Conservation (phyloP, 2,113 vertebrate genomes). For the Paracanthobrama guichenoti region DNA sequence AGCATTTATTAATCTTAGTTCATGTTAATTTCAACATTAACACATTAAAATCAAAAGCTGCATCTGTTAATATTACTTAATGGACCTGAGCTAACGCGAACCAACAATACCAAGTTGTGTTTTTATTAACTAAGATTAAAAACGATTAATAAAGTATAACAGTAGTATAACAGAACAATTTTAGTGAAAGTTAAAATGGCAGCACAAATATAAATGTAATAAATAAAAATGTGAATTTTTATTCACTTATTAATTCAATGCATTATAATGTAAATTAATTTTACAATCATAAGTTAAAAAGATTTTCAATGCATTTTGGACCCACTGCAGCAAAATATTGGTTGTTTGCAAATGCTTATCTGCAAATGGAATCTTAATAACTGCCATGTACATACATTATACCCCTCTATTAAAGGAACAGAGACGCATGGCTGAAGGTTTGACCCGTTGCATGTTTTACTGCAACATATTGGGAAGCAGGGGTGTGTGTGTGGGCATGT, state of each 20-base stretch:
- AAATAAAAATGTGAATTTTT: too few species aligned
- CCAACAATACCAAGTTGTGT: too few species aligned
- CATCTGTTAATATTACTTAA: too few species aligned
- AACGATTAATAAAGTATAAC: too few species aligned
- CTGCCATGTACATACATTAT: conserved; percentile 68
- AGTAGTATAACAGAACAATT: background rate
- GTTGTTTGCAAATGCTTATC: background rate
- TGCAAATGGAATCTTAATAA: background rate
- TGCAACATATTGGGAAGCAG: conserved; percentile 76
- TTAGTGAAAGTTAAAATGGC: background rate
- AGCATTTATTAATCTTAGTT: too few species aligned
- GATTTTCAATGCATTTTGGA: background rate
- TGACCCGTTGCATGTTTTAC: conserved; percentile 81
- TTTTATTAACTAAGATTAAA: too few species aligned
- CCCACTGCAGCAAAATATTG: background rate
- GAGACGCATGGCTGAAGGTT: conserved; percentile 81
- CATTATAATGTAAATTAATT: background rate
- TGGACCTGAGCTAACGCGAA: too few species aligned
- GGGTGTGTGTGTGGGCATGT: conserved; percentile 78
- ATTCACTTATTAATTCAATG: background rate
- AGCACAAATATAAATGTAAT: background rate
- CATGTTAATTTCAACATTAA: too few species aligned
- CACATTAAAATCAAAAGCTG: too few species aligned
- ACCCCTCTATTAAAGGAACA: conserved; percentile 80
- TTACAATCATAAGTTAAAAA: background rate